These are phyloP conservation scores for Gobiocypris rarus DNA, from an alignment of 2,113 vertebrate species.

Conservation along the genomic window DNA sequence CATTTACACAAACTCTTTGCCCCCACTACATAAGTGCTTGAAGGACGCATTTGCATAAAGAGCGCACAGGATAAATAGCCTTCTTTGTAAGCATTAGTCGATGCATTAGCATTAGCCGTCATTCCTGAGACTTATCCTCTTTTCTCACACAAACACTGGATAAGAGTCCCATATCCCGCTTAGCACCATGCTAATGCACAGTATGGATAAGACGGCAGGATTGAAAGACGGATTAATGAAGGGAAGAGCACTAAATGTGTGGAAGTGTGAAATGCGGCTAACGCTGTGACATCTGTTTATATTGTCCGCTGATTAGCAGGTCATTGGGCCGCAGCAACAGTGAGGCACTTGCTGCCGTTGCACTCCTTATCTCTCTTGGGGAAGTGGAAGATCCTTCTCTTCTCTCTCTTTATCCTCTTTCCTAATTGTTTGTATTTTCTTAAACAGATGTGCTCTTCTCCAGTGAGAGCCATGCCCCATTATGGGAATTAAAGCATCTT, in stretches of 20 bases:
- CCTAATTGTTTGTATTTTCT: constrained; percentile 64
- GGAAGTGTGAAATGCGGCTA: constrained; percentile 62
- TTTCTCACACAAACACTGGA: constrained; percentile 77
- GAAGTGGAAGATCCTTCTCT: constrained; percentile 34
- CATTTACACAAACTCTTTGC: constrained; percentile 70
- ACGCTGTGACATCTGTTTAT: constrained; percentile 67
- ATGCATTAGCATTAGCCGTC: constrained; percentile 57
- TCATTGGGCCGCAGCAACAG: constrained; percentile 70
- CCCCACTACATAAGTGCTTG: constrained; percentile 68
- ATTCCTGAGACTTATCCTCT: constrained; percentile 74
- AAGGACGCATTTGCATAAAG: constrained; percentile 68
- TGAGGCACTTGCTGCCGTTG: constrained; percentile 67
- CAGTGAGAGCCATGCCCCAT: constrained; percentile 60
- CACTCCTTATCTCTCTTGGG: constrained; percentile 30
- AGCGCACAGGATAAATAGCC: constrained; percentile 53
- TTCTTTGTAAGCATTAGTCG: constrained; percentile 73
- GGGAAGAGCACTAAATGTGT: constrained; percentile 69
- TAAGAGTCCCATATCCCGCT: constrained; percentile 79
- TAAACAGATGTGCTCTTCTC: constrained; percentile 58
- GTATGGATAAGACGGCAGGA: constrained; percentile 71
- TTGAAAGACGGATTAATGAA: constrained; percentile 75
- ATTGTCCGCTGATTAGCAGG: constrained; percentile 73
- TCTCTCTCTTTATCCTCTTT: constrained; percentile 53
- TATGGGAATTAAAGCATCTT: constrained; percentile 62
- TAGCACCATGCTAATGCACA: constrained; percentile 73